These are phyloP conservation scores for Pristis pectinata DNA, from an alignment of 2,797 vertebrate genomes.

Conservation along the genomic window DNA sequence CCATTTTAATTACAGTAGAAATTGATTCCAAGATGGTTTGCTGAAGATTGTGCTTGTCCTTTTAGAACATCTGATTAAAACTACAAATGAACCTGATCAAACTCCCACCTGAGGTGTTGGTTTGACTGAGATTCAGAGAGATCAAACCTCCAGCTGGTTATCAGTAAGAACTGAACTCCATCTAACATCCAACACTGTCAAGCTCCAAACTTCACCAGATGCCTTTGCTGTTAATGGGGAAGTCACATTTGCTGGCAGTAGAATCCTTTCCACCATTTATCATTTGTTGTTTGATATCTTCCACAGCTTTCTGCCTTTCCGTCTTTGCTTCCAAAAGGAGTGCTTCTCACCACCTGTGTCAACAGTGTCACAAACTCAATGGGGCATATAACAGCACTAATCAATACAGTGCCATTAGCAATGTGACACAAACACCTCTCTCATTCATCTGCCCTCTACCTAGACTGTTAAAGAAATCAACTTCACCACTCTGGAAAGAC, in stretches of 20 bases:
- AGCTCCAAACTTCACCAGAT: neutral
- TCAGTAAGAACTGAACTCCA: neutral
- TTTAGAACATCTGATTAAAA: neutral
- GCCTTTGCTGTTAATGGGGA: neutral
- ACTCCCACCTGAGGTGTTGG: neutral
- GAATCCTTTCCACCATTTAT: neutral
- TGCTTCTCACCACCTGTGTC: neutral
- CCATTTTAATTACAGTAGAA: neutral
- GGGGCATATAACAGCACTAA: neutral
- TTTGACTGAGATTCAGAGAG: neutral
- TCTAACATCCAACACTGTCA: neutral
- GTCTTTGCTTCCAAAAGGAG: neutral
- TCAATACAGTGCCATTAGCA: neutral
- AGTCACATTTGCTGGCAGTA: neutral
- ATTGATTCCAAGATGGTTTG: neutral
- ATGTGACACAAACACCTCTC: neutral
- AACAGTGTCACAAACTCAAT: neutral
- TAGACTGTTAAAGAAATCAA: neutral
- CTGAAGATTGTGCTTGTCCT: neutral
- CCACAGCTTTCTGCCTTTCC: neutral
- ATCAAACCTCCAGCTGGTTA: too few relatives aligned
- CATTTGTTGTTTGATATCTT: neutral
- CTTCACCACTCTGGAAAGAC: neutral
- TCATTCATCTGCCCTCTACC: neutral
- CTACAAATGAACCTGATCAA: neutral